A percentile compares a stretch with the other conserved stretches of the same genome.
Conservation (phyloP, 2,113 vertebrate genomes). For the Mionectes macconnelli region DNA sequence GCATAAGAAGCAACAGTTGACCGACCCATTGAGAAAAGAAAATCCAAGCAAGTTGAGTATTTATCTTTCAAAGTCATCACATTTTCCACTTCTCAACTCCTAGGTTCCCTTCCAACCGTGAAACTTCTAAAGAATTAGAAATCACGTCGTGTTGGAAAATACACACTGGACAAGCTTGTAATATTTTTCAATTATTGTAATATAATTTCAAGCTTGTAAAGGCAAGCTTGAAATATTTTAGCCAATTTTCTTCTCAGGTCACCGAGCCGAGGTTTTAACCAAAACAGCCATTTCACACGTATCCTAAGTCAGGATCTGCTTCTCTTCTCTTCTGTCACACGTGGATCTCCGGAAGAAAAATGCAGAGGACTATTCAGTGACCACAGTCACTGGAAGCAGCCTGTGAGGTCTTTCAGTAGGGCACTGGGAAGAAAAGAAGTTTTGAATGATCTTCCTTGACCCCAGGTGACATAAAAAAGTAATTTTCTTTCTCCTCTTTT, state of each 20-base stretch:
- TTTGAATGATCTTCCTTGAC: not conserved
- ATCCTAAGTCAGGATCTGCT: rapidly evolving
- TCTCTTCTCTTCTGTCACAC: rapidly evolving
- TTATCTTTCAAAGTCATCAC: not conserved
- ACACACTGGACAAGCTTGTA: not conserved
- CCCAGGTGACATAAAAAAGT: not conserved
- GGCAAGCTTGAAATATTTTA: not conserved
- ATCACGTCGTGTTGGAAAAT: rapidly evolving
- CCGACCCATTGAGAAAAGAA: not conserved
- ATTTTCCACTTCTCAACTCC: not conserved
- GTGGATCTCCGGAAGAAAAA: not conserved
- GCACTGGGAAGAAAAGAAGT: not conserved
- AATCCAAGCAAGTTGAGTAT: not conserved
- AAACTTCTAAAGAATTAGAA: not conserved
- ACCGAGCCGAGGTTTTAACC: not conserved
- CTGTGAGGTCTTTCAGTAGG: not conserved
- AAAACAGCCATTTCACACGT: not conserved
- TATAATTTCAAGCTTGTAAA: not conserved
- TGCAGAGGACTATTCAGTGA: not conserved
- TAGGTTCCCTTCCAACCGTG: rapidly evolving
- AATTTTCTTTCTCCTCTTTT: not conserved
- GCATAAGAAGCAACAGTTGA: not conserved
- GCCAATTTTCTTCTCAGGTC: not conserved
- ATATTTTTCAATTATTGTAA: not conserved
- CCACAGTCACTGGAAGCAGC: rapidly evolving